Percentiles rank a stretch among this genome's conserved stretches.
These are phyloP conservation scores for Hyla sarda DNA, from an alignment of 2,113 vertebrate genomes.

Conservation along the genomic window DNA sequence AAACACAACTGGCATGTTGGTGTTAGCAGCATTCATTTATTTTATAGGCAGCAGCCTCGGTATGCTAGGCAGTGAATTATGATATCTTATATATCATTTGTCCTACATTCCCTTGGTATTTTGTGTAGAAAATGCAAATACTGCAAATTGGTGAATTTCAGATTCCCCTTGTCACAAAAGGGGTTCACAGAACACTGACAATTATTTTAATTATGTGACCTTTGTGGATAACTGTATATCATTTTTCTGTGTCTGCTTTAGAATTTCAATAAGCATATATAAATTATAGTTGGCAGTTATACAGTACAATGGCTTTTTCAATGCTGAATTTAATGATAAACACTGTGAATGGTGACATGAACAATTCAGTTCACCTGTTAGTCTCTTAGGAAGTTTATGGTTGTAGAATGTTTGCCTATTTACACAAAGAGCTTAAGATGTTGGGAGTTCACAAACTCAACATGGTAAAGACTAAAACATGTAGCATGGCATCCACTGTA, in stretches of 20 bases:
- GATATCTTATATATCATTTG: constrained; percentile 14
- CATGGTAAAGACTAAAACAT: background rate
- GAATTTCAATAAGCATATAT: constrained; percentile 9
- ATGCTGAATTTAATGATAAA: constrained; percentile 28
- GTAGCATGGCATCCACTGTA: too few relatives aligned
- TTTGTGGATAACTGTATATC: constrained; percentile 6
- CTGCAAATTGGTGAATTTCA: background rate
- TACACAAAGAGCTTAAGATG: background rate
- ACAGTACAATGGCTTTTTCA: constrained; percentile 10
- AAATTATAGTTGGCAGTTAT: constrained; percentile 38
- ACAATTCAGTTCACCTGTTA: background rate
- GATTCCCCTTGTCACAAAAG: background rate
- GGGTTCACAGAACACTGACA: constrained; percentile 1
- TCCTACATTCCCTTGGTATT: constrained; percentile 22
- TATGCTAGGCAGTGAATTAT: constrained; percentile 4
- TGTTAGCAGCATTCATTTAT: constrained; percentile 1
- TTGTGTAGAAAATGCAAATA: constrained; percentile 39
- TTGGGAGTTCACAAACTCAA: background rate
- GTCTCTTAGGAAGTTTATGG: background rate
- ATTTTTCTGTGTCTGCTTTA: constrained; percentile 27
- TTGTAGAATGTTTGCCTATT: background rate
- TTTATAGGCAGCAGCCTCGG: background rate
- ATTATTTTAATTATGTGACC: constrained; percentile 43
- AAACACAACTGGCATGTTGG: background rate
- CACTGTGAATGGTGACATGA: background rate